Evolutionary conservation across 2,113 vertebrate genomes (phyloP).

Genomic region (Natator depressus): DNA sequence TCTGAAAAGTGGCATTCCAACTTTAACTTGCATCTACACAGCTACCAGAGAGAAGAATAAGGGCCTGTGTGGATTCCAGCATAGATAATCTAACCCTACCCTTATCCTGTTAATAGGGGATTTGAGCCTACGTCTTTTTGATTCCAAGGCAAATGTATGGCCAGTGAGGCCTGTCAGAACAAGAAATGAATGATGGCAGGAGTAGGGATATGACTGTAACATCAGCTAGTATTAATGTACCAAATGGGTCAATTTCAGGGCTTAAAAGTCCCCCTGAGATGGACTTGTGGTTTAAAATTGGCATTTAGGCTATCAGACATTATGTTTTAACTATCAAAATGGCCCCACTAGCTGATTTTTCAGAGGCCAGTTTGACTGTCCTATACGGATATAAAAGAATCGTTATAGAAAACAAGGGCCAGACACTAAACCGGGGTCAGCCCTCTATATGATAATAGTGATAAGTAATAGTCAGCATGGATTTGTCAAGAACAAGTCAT

Average conservation of each 20-base stretch:
- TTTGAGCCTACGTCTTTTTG: rapidly evolving
- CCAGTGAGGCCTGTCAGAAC: background rate
- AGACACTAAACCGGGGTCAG: background rate
- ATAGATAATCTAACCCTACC: background rate
- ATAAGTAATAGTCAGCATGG: no score
- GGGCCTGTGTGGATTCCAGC: rapidly evolving
- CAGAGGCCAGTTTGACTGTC: background rate
- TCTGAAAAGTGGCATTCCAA: background rate
- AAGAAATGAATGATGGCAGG: background rate
- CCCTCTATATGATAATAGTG: background rate
- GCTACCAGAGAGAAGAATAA: background rate
- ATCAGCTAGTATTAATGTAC: background rate
- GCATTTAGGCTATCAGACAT: background rate
- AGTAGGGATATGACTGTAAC: rapidly evolving
- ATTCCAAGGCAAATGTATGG: rapidly evolving
- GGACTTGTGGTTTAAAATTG: background rate
- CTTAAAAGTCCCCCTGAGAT: background rate
- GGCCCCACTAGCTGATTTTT: background rate
- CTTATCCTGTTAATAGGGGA: background rate
- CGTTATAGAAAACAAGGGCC: background rate
- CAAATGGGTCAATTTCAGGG: background rate
- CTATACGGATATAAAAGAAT: background rate
- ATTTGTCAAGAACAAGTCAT: no score
- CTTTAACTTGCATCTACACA: background rate
- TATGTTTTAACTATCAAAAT: background rate